Evolutionary conservation across 2,113 vertebrate genomes (phyloP), one percentile per base, ranked within the genome.

Genomic region (Bungarus multicinctus): DNA sequence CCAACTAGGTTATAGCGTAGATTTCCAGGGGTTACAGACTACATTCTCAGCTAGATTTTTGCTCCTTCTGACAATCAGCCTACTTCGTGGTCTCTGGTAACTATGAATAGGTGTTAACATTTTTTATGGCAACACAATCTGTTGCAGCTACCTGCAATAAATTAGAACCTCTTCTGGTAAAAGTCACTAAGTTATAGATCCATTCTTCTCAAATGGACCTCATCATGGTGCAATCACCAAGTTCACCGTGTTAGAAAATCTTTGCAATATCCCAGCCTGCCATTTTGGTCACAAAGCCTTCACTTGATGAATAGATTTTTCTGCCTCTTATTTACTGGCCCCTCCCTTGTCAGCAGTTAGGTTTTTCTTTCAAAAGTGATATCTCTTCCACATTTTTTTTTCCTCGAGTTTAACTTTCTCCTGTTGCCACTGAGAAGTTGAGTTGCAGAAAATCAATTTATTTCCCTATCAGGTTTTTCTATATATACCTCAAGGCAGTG

Each of bases 221-320:
- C 50, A 20, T 14, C 52, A 0, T 0, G 4, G 23, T 30, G 3
- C 52, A 81, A 3, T 7, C 18, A 5, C n/a, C 0, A 12, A n/a
- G 0, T 74, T 95, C 39, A 92, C 9, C 91, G 39, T 0, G 45
- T 5, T 93, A 10, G 8, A n/a, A n/a, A 14, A n/a, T 50, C 60
- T 23, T 0, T 16, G 6, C 69, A 45, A 53, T 4, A 4, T 27
- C 5, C 30, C 87, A 52, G 45, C 58, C 45, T 69, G 53, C 12
- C 27, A 39, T 55, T 53, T 50, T 47, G 52, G 50, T 12, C 52
- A 34, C 58, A 16, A 90, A 53, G 8, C 10, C 30, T 34, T 53
- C n/a, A 25, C 69, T 25, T 57, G 4, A 45, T 39, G 25, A 55
- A 57, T 10, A 55, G 1, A 8, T 47, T 7, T 87, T 16, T 43